Conservation (phyloP, 1,140 invertebrate species). For the Bombus breviceps region DNA sequence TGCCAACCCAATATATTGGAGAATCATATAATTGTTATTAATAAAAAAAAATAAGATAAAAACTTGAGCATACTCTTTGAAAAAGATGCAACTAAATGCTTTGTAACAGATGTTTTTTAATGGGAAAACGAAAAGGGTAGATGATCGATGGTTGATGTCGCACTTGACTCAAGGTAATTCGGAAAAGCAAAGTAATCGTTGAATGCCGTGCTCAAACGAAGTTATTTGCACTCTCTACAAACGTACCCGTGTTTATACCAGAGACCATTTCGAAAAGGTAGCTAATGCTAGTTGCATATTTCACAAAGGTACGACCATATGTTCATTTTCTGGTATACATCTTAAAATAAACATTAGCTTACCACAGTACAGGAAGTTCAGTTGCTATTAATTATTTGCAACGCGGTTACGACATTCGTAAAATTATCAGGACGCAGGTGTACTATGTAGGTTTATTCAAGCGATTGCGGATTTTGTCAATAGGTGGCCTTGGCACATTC, state of each 20-base stretch:
- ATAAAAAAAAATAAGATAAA: too few species aligned
- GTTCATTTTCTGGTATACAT: neutral
- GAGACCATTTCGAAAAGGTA: neutral
- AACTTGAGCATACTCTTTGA: too few species aligned
- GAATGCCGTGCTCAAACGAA: neutral
- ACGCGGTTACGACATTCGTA: neutral
- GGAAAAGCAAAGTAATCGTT: neutral
- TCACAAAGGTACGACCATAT: neutral
- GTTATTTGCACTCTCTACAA: neutral
- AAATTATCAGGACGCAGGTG: neutral
- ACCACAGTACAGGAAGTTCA: neutral
- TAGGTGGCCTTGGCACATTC: too few species aligned
- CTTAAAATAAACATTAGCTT: slow-evolving; percentile 8
- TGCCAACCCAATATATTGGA: too few species aligned
- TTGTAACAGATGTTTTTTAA: too few species aligned
- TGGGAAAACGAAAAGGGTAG: too few species aligned
- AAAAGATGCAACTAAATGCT: too few species aligned
- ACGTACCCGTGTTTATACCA: neutral
- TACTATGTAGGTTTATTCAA: neutral
- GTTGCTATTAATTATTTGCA: slow-evolving; percentile 6
- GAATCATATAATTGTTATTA: too few species aligned
- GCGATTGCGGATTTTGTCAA: too few species aligned
- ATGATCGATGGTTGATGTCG: too few species aligned
- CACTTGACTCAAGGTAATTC: too few species aligned
- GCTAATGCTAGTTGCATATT: neutral